These are phyloP conservation scores for Liposcelis brunnea DNA, from an alignment of 2,888 invertebrate species.

Conservation along the genomic window DNA sequence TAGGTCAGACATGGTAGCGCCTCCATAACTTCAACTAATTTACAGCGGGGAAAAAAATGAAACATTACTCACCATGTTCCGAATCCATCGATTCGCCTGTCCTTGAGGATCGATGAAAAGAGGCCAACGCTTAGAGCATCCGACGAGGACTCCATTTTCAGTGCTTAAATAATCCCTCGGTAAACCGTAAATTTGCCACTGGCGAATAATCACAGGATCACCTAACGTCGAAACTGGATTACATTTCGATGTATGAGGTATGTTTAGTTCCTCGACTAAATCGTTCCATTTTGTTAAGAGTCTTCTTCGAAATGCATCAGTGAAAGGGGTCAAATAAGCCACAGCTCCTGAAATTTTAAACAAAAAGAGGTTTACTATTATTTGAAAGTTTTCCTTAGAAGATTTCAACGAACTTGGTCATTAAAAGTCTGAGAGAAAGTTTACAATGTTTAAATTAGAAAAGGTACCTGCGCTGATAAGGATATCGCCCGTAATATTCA, in stretches of 20 bases:
- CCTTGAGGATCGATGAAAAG: constrained; percentile 85
- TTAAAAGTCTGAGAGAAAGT: too few species aligned
- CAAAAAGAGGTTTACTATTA: not conserved
- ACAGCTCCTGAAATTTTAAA: constrained; percentile 39
- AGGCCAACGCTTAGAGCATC: constrained; percentile 71
- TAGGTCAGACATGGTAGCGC: too few species aligned
- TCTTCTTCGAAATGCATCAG: constrained; percentile 39
- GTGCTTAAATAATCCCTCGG: constrained; percentile 73
- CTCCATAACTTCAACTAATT: too few species aligned
- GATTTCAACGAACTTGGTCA: too few species aligned
- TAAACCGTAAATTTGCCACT: constrained; percentile 71
- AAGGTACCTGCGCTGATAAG: constrained; percentile 42
- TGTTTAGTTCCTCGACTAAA: constrained; percentile 29
- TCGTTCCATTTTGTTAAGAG: constrained; percentile 40
- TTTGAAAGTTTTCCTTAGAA: too few species aligned
- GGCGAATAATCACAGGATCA: constrained; percentile 55
- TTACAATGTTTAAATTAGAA: too few species aligned
- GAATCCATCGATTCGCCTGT: constrained; percentile 84
- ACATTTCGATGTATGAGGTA: constrained; percentile 51
- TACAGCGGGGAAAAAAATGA: too few species aligned
- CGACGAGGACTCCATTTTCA: constrained; percentile 74
- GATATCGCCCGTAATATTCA: constrained; percentile 53
- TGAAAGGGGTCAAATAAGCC: constrained; percentile 66
- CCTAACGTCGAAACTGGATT: constrained; percentile 51
- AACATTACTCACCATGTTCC: constrained; percentile 67